phyloP scores from a whole-genome alignment of 2,797 vertebrate species.

The Acanthurus tractus region DNA sequence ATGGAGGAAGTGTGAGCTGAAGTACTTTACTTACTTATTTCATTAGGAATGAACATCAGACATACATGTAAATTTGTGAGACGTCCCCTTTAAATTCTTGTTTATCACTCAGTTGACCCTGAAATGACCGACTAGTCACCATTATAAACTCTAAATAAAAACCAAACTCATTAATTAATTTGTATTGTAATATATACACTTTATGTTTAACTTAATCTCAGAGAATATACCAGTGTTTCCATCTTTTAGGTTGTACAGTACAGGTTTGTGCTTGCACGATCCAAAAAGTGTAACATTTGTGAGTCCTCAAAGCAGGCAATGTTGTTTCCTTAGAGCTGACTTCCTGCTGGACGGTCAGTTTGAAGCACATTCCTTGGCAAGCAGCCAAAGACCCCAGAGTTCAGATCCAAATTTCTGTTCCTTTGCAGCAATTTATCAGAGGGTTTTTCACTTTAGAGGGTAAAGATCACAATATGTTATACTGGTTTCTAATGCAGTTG shows the following conservation, averaged over 20 bases:
- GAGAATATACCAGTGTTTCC: neutral
- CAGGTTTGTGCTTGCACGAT: slow-evolving; percentile 1
- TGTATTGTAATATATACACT: neutral
- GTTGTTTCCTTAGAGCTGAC: slow-evolving; percentile 42
- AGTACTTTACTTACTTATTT: no score
- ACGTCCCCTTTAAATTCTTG: no score
- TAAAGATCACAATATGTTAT: neutral
- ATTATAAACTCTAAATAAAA: neutral
- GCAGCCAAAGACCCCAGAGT: slow-evolving; percentile 15
- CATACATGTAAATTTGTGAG: no score
- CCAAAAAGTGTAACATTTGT: neutral
- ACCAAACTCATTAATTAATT: neutral
- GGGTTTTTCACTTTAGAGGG: slow-evolving; percentile 1
- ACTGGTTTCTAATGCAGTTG: neutral
- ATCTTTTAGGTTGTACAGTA: neutral
- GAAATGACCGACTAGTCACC: no score
- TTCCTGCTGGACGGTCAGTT: slow-evolving; percentile 38
- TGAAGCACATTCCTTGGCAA: slow-evolving; percentile 54
- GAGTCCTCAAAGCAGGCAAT: slow-evolving; percentile 6
- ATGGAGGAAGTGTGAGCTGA: no score
- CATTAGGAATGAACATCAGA: no score
- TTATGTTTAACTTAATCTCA: no score
- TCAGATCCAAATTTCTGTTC: slow-evolving; percentile 17
- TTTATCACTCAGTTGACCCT: no score
- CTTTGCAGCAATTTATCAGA: slow-evolving; percentile 29